Evolutionary conservation across 2,797 vertebrate genomes (phyloP), one percentile per base, ranked within the genome.

Genomic region (Stomatorhinus walkeri): DNA sequence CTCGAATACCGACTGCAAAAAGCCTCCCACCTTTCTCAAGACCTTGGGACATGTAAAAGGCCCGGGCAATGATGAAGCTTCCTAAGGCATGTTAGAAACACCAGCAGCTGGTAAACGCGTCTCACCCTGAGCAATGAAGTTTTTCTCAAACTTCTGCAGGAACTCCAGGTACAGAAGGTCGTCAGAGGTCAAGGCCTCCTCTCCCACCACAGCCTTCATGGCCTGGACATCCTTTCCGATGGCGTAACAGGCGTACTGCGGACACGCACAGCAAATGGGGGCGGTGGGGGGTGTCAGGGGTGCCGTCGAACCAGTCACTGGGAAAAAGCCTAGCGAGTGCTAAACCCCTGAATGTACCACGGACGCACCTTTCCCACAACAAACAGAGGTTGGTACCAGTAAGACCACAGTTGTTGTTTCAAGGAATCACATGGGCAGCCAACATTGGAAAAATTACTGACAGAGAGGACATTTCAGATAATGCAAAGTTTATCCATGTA

Each of bases 201-300:
- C 96, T 88, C 96, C 96, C 68, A 97, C 96, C 87, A 97, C 96
- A 1, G 96, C 96, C 91, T 97, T 97, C 96, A 97, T 97, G 54
- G 96, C 96, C 93, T 97, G 96, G 32, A 97, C 96, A 2, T 97
- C 96, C 89, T 97, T 97, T 40, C 96, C 96, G 1, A 97, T 97
- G 51, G 96, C 96, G 40, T 97, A 97, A 88, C 96, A 97, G 85
- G 96, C 96, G 1, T 97, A 97, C 96, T 97, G 91, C 46, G 90
- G 16, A 92, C 6, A 89, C 40, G 86, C 43, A n/a, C 2, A 59
- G 19, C 19, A 87, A 3, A 32, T 61, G 56, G 56, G 56, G 56
- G 56, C 8, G n/a, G n/a, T 8, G 56, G 56, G 56, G 56, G 56
- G 22, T 4, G n/a, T 48, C 19, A 85, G 48, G 22, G 4, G 19